Evolutionary conservation across 2,797 vertebrate genomes (phyloP), one percentile per base, ranked within the genome.

Genomic region (Rhinella marina): DNA sequence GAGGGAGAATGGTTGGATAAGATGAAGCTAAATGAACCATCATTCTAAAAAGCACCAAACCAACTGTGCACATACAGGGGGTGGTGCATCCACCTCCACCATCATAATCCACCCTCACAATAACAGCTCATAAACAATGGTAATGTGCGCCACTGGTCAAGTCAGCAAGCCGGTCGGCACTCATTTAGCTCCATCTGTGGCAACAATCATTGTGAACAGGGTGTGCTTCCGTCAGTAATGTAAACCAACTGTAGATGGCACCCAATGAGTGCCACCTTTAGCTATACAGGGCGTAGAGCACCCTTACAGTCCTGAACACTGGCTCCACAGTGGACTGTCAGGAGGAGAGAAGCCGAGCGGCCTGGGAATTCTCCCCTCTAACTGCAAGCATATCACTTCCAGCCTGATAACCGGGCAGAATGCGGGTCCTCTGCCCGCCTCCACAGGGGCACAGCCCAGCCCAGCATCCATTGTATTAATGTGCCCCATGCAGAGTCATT

Each of bases 401-500:
- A 85, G 48, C 41, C 77, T 83, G 25, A 25, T 83, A 57, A 59
- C 62, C 48, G 62, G 62, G 56, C 23, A 52, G 54, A 70, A 81
- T 72, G 25, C 21, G 21, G 32, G 54, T 50, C 50, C 86, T 61
- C 70, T 2, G 9, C n/a, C 16, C 54, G 62, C 41, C 64, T 29
- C 10, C 48, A 3, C 32, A 32, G 10, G 66, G n/a, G 23, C 62
- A 84, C 62, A 50, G n/a, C 84, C 54, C 52, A 84, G 50, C 64
- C 16, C 19, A 29, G 3, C 2, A 14, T 52, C 84, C 52, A 88
- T 88, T 86, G 77, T 75, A 64, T 62, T 75, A 88, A 85, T 81
- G 27, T 16, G 17, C 77, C 87, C 83, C 87, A 81, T 85, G 84
- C 84, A 25, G 84, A 77, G 88, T 8, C 21, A 59, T 81, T 85